Base-by-base conservation (phyloP, 2,888 invertebrate species). In the Arenicola marina region DNA sequence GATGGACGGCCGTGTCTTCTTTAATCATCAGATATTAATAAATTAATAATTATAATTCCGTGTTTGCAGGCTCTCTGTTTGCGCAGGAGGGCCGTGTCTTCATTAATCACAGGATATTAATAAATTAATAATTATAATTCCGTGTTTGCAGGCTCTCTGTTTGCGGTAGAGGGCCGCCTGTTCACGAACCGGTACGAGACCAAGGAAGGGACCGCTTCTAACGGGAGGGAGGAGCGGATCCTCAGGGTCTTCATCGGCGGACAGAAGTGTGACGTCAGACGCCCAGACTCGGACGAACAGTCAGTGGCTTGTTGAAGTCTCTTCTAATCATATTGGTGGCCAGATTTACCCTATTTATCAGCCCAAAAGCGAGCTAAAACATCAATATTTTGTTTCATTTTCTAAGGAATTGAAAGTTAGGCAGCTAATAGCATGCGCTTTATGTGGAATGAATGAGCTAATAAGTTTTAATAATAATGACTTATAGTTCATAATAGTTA, bases 121-220 rank as follows among this genome's bases (percentile, higher is more conserved):
- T 48, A 48, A 38, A 38, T 24, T 48, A 48, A 48, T 48, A 21
- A n/a, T n/a, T n/a, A n/a, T n/a, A n/a, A 38, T 38, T 38, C n/a
- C 43, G 11, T 38, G 11, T n/a, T 15, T 24, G 11, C 24, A 53
- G 53, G 53, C 11, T 7, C 29, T 32, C 7, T 53, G 29, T 7
- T 53, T 7, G 32, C 29, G 29, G 24, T 53, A 11, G 33, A 28
- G 7, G 53, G 31, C 33, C 28, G 11, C 7, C 7, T 53, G 33
- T 53, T 53, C 32, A 32, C 32, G 4, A 24, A 53, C 32, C 7
- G 28, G 7, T 53, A 53, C 32, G 53, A 53, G 53, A 31, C 31
- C 15, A 53, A 11, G 7, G 31, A 32, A 32, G 53, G 15, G 7
- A 32, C 28, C 7, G 11, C 31, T 11, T 31, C 31, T 11, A 53